Conservation (phyloP, 2,113 vertebrate genomes). For the Dascyllus trimaculatus region DNA sequence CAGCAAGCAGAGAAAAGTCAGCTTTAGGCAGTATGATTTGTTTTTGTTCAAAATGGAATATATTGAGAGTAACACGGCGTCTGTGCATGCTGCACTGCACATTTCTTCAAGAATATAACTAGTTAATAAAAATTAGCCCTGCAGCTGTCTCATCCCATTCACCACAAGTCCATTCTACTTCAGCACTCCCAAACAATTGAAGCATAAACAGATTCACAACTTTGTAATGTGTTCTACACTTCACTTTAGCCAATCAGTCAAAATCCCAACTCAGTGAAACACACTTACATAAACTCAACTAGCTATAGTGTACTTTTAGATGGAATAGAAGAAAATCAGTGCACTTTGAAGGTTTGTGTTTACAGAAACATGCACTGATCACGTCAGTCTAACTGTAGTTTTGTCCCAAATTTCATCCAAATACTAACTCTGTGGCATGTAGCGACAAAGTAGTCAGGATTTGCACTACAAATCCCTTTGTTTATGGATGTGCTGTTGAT, state of each 20-base stretch:
- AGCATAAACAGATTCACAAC: slow-evolving; percentile 28
- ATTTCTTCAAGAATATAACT: slow-evolving; percentile 50
- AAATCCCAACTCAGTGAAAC: not conserved
- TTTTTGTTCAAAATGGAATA: slow-evolving; percentile 67
- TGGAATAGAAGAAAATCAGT: not conserved
- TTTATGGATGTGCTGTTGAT: too few species aligned
- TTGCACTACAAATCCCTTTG: too few species aligned
- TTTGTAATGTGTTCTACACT: slow-evolving; percentile 2
- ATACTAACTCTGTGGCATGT: not conserved
- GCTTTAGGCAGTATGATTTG: slow-evolving; percentile 73
- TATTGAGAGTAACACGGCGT: slow-evolving; percentile 50
- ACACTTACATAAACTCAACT: accelerated
- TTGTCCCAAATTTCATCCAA: not conserved
- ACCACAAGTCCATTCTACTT: slow-evolving; percentile 36
- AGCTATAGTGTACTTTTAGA: not conserved
- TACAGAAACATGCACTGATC: not conserved
- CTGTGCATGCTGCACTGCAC: slow-evolving; percentile 28
- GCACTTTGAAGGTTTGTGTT: not conserved
- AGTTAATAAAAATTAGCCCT: slow-evolving; percentile 65
- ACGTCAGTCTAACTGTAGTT: not conserved
- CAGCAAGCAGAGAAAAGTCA: slow-evolving; percentile 58
- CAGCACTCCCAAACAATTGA: slow-evolving; percentile 23
- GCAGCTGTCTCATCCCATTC: slow-evolving; percentile 32
- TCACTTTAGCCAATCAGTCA: slow-evolving; percentile 3
- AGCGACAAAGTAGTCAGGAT: not conserved